Evolutionary conservation across 1,140 invertebrate genomes (phyloP), one percentile per base, ranked within the genome.

Genomic region (Procambarus clarkii): DNA sequence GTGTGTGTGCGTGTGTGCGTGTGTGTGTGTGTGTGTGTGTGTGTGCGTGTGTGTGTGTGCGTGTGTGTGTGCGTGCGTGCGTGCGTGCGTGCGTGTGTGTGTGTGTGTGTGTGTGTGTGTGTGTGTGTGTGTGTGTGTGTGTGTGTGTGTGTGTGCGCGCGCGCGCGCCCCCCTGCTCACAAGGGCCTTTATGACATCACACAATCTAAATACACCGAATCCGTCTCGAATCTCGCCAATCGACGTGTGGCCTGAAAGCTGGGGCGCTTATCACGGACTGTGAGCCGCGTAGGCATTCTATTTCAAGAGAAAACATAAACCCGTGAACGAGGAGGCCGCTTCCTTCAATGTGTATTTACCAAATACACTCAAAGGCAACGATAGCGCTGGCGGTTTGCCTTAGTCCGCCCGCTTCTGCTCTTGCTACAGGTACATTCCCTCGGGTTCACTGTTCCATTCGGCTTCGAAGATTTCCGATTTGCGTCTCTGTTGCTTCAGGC

Each of bases 281-380:
- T 74, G 24, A 74, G 34, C 69, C 69, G 34, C 7, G 69, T n/a
- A 8, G 69, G 69, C 69, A 74, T 74, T 74, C 69, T 74, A 11
- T 74, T 74, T 74, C 69, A 4, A 74, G 69, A 74, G 69, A 34
- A 74, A 74, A 74, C n/a, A 74, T 34, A 34, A 34, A 74, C n/a
- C 5, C 24, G 24, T 74, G 69, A 74, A 34, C 69, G 5, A 74
- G 69, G 3, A 24, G 21, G 69, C 24, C 69, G 69, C 69, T n/a
- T 74, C 24, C 69, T 74, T 74, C 69, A 34, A n/a, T 74, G 69
- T 74, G 69, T 74, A 34, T 74, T 74, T 74, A 74, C 69, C 69
- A 74, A 74, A 74, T 74, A 74, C n/a, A 74, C 69, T 74, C 69
- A 74, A 74, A 74, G 69, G 69, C 24, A 74, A 74, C 69, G 69